Conservation (phyloP, 2,888 invertebrate genomes). For the Luperina testacea region DNA sequence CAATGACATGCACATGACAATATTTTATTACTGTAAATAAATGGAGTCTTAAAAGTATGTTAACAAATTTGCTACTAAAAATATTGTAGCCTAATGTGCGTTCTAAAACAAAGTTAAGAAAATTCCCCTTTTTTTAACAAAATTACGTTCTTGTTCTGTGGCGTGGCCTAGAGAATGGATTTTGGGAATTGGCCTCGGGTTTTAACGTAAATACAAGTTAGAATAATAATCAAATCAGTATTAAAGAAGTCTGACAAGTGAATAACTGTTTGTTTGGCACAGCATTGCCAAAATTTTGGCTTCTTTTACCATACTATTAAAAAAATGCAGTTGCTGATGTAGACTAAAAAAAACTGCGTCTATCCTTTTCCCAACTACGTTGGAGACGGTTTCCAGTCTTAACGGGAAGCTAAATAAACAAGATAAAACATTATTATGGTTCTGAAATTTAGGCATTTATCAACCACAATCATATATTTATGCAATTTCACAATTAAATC, state of each 20-base stretch:
- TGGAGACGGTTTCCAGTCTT: too few relatives aligned
- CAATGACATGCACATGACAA: neutral
- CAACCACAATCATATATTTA: too few relatives aligned
- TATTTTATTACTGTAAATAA: neutral
- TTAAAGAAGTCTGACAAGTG: neutral
- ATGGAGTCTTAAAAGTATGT: constrained; percentile 52
- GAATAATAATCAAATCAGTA: neutral
- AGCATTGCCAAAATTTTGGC: neutral
- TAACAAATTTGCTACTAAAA: constrained; percentile 28
- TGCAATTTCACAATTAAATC: too few relatives aligned
- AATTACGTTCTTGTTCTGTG: constrained; percentile 21
- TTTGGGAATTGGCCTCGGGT: constrained; percentile 10
- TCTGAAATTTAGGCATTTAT: too few relatives aligned
- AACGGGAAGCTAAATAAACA: too few relatives aligned
- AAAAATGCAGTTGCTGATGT: too few relatives aligned
- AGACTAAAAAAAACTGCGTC: too few relatives aligned
- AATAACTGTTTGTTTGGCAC: neutral
- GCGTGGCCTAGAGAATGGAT: constrained; percentile 39
- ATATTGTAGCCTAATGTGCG: constrained; percentile 44
- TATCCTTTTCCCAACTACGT: too few relatives aligned
- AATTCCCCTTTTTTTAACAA: constrained; percentile 11
- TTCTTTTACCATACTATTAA: too few relatives aligned
- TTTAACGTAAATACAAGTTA: neutral
- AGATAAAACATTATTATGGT: too few relatives aligned
- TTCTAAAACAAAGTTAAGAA: constrained; percentile 25